Base-by-base conservation (phyloP, 1,140 invertebrate genomes). In the Chironomus tepperi region DNA sequence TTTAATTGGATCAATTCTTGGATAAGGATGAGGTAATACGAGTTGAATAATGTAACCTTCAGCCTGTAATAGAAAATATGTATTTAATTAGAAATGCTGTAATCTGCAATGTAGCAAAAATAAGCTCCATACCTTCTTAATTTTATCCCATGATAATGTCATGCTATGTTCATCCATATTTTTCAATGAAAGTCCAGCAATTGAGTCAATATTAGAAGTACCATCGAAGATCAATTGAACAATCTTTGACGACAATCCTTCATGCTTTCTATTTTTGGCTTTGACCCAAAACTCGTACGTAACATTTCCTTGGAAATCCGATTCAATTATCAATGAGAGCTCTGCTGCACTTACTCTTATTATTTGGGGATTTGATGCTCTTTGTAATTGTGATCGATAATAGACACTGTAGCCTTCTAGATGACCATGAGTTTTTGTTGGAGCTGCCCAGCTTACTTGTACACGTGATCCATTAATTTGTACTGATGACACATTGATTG, bases 201-300 rank as follows among this genome's bases (percentile, higher is more conserved):
- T 84, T 8, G 85, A 81, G 74, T 88, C 86, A 0, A 92, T 84
- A 77, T 89, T 86, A 0, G 88, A 85, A 9, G 85, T 81, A 0
- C 85, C 85, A 76, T 91, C 89, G 77, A 89, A 90, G 1, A 79
- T 81, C 7, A 91, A 77, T 5, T 79, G 85, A n/a, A 81, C 82
- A 10, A 87, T 82, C 43, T 84, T 80, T 0, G 90, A 91, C 0
- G 83, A 83, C 5, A 82, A 79, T 0, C 91, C 92, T 47, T 86
- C 84, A 77, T 82, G 83, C 1, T 82, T 81, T 18, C 80, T 79
- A 79, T 92, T 92, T 70, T 85, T 85, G 2, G 90, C 91, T 0
- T 87, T 83, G 80, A 91, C 90, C 89, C 89, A 92, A 82, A 94
- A 92, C 0, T 88, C 88, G 80, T 93, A 94, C 74, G 87, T 87